Conservation (phyloP, 1,140 invertebrate genomes). For the Anastrepha obliqua region DNA sequence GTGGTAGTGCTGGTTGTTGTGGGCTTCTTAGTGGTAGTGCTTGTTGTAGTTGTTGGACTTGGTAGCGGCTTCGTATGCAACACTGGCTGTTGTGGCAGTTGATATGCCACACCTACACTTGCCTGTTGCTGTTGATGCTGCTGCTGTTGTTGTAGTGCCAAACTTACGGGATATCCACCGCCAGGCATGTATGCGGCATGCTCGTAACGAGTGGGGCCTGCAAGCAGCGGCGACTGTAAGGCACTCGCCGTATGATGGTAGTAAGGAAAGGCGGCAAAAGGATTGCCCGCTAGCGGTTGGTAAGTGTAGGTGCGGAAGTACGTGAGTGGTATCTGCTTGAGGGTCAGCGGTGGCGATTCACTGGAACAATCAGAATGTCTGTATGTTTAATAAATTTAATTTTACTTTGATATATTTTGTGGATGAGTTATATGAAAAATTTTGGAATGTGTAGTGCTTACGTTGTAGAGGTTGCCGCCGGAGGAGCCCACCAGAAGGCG, state of each 20-base stretch:
- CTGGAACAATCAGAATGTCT: conserved; percentile 56
- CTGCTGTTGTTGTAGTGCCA: conserved; percentile 30
- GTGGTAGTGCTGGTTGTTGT: conserved; percentile 59
- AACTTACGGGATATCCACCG: neutral
- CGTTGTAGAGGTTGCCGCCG: conserved; percentile 6
- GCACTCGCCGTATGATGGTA: conserved; percentile 63
- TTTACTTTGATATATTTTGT: neutral
- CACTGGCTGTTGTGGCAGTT: neutral
- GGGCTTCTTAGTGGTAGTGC: neutral
- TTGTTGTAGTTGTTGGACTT: conserved; percentile 42
- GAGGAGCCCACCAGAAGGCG: conserved; percentile 58
- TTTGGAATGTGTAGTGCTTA: neutral
- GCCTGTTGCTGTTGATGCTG: conserved; percentile 27
- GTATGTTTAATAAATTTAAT: neutral
- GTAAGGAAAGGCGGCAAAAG: conserved; percentile 62
- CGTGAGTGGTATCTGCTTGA: conserved; percentile 71
- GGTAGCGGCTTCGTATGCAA: conserved; percentile 14
- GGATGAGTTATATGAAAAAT: neutral
- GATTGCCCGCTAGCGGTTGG: conserved; percentile 63
- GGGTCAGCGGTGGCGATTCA: conserved; percentile 60
- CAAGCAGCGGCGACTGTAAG: conserved; percentile 63
- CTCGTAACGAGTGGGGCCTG: conserved; percentile 61
- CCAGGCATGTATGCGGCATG: neutral
- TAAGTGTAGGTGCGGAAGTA: conserved; percentile 72
- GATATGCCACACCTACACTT: neutral